phyloP scores from a whole-genome alignment of 1,140 invertebrate genomes.

The Caenorhabditis elegans region WBcel235 BX284602.5:13424501-13425000 shows the following conservation, averaged over 20 bases:
- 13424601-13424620: constrained; percentile 30
- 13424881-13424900: not conserved
- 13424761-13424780: too few relatives aligned
- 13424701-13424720: too few relatives aligned
- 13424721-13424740: too few relatives aligned
- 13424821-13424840: too few relatives aligned
- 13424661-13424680: not conserved
- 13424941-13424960: not conserved
- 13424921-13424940: too few relatives aligned
- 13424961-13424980: not conserved
- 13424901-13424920: not conserved
- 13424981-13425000: not conserved
- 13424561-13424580: not conserved
- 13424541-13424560: not conserved
- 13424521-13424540: too few relatives aligned
- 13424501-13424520: too few relatives aligned
- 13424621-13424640: constrained; percentile 28
- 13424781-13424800: too few relatives aligned
- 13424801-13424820: too few relatives aligned
- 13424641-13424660: constrained; percentile 5
- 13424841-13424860: too few relatives aligned
- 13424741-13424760: too few relatives aligned
- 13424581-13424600: constrained; percentile 5
- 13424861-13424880: too few relatives aligned
- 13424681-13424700: not conserved